phyloP scores from a whole-genome alignment of 2,113 vertebrate species.

The Dicerorhinus sumatrensis region DNA sequence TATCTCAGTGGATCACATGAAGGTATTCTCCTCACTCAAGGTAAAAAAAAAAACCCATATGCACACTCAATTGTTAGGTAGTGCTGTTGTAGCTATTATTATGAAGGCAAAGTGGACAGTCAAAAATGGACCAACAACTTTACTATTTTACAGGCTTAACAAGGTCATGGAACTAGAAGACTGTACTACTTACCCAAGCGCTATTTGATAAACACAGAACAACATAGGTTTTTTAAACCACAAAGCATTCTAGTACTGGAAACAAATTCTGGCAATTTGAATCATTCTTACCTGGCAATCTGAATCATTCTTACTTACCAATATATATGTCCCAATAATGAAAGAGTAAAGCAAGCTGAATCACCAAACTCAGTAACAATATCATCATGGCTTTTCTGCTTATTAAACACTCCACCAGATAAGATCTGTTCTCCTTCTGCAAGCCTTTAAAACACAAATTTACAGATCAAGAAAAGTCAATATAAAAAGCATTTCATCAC shows the following conservation, averaged over 20 bases:
- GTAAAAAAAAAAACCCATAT: background rate
- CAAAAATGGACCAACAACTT: background rate
- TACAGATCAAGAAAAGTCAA: constrained; percentile 39
- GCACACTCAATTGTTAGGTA: background rate
- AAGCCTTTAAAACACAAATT: constrained; percentile 89
- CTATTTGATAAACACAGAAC: constrained; percentile 28
- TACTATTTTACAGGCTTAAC: background rate
- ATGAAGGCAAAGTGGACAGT: background rate
- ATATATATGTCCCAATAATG: constrained; percentile 98
- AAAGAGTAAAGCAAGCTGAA: constrained; percentile 97
- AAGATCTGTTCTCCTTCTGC: constrained; percentile 99
- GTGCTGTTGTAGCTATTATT: background rate
- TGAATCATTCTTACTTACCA: constrained; percentile 88
- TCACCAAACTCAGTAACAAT: constrained; percentile 99
- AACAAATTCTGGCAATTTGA: background rate
- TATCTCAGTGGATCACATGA: background rate
- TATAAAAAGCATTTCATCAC: constrained; percentile 50
- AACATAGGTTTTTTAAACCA: background rate
- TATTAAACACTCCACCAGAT: constrained; percentile 98
- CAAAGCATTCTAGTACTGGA: background rate
- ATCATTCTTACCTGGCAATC: constrained; percentile 33
- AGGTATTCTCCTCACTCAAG: background rate
- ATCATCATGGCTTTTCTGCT: constrained; percentile 98
- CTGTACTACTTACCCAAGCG: background rate
- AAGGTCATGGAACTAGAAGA: background rate